Percentiles rank a stretch among this genome's conserved stretches.
Evolutionary conservation across 2,888 invertebrate species (phyloP).

Genomic region (Cheilosia urbana): DNA sequence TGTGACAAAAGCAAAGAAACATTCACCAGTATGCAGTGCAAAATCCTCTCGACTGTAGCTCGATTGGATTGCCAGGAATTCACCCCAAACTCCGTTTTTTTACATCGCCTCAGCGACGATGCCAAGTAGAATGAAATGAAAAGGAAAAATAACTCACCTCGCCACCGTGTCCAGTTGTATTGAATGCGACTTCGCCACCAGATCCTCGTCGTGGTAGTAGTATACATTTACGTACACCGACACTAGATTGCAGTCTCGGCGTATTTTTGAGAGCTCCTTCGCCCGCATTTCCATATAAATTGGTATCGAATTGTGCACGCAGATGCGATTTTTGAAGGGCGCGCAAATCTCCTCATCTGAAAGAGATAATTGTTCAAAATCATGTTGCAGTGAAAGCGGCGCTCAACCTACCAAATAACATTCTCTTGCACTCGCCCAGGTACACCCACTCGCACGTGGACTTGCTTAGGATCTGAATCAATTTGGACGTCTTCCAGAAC

Average conservation of each 20-base stretch:
- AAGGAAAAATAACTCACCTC: slow-evolving; percentile 77
- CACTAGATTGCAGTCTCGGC: slow-evolving; percentile 80
- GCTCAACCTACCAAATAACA: slow-evolving; percentile 78
- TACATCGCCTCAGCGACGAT: background rate
- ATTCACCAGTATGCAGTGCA: too few species aligned
- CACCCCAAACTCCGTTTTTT: too few species aligned
- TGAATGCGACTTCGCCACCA: slow-evolving; percentile 80
- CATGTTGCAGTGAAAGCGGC: background rate
- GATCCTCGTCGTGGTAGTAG: slow-evolving; percentile 81
- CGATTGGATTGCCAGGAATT: too few species aligned
- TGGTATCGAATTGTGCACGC: slow-evolving; percentile 82
- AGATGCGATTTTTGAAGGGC: slow-evolving; percentile 81
- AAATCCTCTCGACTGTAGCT: too few species aligned
- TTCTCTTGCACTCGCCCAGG: slow-evolving; percentile 80
- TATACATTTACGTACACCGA: slow-evolving; percentile 83
- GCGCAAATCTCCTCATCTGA: slow-evolving; percentile 81
- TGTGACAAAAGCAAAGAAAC: too few species aligned
- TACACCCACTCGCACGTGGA: slow-evolving; percentile 78
- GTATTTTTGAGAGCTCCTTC: slow-evolving; percentile 79
- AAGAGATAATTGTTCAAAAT: slow-evolving; percentile 9
- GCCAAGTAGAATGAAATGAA: background rate
- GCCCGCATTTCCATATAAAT: slow-evolving; percentile 82
- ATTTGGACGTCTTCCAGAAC: slow-evolving; percentile 82
- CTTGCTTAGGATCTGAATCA: slow-evolving; percentile 79
- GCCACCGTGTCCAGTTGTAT: slow-evolving; percentile 82